These are phyloP conservation scores for Ditula angustiorana DNA, from an alignment of 2,888 invertebrate genomes.

Conservation along the genomic window DNA sequence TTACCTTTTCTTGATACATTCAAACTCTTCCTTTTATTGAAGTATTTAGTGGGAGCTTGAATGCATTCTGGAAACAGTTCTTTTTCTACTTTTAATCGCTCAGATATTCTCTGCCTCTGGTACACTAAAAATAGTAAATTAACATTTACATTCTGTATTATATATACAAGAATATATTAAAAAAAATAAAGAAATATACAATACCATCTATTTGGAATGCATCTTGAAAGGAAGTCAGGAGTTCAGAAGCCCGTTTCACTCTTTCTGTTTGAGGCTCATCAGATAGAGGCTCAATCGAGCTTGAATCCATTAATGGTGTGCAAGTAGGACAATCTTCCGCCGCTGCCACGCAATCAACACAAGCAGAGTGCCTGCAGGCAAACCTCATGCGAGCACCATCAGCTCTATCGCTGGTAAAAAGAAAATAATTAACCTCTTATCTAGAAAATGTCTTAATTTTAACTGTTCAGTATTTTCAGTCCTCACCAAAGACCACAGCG, in stretches of 20 bases:
- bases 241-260: constrained; percentile 55
- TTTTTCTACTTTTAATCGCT: constrained; percentile 70
- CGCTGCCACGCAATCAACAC: constrained; percentile 60
- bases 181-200: constrained; percentile 8
- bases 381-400: constrained; percentile 60
- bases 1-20: constrained; percentile 50
- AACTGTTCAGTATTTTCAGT: neutral
- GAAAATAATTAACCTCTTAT: constrained; percentile 6
- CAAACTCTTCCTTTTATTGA: constrained; percentile 70
- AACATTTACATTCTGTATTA: neutral
- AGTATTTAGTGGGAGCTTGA: constrained; percentile 73
- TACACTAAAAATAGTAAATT: constrained; percentile 60
- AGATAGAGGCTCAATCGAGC: constrained; percentile 39
- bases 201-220: constrained; percentile 69
- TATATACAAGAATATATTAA: constrained; percentile 14
- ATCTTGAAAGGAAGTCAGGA: constrained; percentile 62
- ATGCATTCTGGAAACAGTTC: constrained; percentile 76
- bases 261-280: constrained; percentile 59
- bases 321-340: constrained; percentile 62
- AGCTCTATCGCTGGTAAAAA: constrained; percentile 62
- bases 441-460: neutral
- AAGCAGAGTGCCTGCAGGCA: constrained; percentile 69
- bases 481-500: constrained; percentile 32
- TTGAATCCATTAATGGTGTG: constrained; percentile 49
- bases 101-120: constrained; percentile 62